A percentile compares a stretch with the other conserved stretches of the same genome.
Conservation (phyloP, 2,797 vertebrate genomes). For the Capromys pilorides region DNA sequence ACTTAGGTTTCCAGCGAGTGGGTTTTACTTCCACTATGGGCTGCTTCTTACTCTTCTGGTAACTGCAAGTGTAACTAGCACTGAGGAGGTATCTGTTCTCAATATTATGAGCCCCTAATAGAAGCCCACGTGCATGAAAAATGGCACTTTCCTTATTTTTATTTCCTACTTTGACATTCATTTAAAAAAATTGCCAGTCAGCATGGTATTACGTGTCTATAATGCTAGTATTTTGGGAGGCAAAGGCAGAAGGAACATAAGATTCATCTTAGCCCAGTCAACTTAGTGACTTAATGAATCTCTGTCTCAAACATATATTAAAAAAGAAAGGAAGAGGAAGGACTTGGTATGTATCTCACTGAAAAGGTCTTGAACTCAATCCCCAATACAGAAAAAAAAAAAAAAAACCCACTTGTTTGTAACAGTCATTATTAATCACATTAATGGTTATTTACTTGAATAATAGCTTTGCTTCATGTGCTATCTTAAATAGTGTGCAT, state of each 20-base stretch:
- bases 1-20: not conserved
- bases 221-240: not conserved
- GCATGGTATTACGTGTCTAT: not conserved
- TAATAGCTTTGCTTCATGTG: not conserved
- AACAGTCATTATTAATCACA: not conserved
- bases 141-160: not conserved
- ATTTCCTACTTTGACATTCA: not conserved
- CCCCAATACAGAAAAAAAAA: not conserved
- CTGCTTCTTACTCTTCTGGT: not conserved
- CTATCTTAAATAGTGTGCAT: not conserved
- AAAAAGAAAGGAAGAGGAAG: not conserved
- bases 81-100: not conserved
- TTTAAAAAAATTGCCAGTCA: not conserved
- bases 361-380: not conserved
- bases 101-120: not conserved
- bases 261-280: not conserved
- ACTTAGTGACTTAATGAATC: too few relatives aligned
- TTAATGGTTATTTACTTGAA: conserved; percentile 12
- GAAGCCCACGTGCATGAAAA: not conserved
- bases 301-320: not conserved
- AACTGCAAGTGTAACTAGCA: not conserved
- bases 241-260: not conserved
- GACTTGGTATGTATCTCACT: not conserved
- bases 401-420: not conserved
- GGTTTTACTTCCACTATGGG: not conserved